Evolutionary conservation across 2,797 vertebrate genomes (phyloP).

Genomic region (Callimico goeldii): DNA sequence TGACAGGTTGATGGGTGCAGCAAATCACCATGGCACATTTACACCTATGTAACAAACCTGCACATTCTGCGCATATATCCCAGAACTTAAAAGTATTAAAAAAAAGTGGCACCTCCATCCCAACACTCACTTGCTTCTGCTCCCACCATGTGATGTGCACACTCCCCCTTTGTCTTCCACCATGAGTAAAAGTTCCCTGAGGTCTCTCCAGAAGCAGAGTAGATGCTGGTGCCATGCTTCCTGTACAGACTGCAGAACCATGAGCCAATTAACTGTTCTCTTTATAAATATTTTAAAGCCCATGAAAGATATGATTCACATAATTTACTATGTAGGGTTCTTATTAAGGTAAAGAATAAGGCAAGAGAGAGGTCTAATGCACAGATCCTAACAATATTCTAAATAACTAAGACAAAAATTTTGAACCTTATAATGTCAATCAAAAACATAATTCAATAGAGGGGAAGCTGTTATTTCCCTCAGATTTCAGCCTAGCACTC

Average conservation of each 20-base stretch:
- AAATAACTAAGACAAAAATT: constrained; percentile 57
- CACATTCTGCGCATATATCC: not conserved
- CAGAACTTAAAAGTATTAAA: not conserved
- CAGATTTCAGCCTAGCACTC: constrained; percentile 63
- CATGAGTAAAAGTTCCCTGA: not conserved
- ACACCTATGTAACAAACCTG: not conserved
- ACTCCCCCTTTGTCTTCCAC: not conserved
- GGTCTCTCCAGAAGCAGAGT: not conserved
- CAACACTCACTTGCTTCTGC: not conserved
- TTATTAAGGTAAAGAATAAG: constrained; percentile 24
- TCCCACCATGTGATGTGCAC: not conserved
- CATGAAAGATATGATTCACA: not conserved
- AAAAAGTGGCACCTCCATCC: not conserved
- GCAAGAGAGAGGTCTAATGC: not conserved
- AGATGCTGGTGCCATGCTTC: not conserved
- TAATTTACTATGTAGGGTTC: not conserved
- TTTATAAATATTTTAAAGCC: not conserved
- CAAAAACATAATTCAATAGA: constrained; percentile 65
- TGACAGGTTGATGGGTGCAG: not conserved
- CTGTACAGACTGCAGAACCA: not conserved
- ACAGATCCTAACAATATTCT: constrained; percentile 35
- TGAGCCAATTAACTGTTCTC: not conserved
- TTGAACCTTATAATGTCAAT: constrained; percentile 49
- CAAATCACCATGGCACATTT: not conserved
- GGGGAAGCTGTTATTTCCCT: constrained; percentile 59